phyloP scores from a whole-genome alignment of 2,797 vertebrate genomes.

The Gallinago stenura region DNA sequence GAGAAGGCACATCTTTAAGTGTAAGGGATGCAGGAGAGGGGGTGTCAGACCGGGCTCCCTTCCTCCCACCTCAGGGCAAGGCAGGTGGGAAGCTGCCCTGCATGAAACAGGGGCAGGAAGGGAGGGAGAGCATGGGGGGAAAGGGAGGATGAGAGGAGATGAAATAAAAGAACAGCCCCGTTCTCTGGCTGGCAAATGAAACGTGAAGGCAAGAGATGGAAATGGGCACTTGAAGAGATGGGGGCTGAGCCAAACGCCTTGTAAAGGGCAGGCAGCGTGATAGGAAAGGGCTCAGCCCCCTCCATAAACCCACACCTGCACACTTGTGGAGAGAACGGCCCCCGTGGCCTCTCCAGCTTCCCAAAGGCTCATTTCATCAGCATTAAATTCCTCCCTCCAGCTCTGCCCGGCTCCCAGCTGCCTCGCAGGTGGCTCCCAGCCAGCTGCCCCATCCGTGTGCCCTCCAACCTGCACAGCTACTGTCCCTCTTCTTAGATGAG shows the following conservation, averaged over 20 bases:
- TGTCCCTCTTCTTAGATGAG: not conserved
- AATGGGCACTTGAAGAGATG: not conserved
- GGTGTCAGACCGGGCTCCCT: not conserved
- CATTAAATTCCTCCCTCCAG: not conserved
- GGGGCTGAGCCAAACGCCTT: not conserved
- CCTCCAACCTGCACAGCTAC: not conserved
- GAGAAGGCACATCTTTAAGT: conserved; percentile 31
- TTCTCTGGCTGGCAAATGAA: not conserved
- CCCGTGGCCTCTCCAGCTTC: not conserved
- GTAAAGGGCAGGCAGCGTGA: not conserved
- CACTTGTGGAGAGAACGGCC: not conserved
- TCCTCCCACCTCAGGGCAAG: not conserved
- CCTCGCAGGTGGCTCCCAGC: not conserved
- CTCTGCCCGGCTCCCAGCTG: conserved; percentile 15
- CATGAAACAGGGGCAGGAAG: not conserved
- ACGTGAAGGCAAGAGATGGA: not conserved
- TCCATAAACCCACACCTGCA: not conserved
- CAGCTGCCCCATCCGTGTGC: not conserved
- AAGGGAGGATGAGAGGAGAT: not conserved
- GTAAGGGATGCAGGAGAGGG: not conserved
- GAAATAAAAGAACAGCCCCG: not conserved
- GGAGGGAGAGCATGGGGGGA: not conserved
- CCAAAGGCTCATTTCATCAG: not conserved
- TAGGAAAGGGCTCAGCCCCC: not conserved
- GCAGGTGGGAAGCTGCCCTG: not conserved